These are phyloP conservation scores for Tortricodes alternella DNA, from an alignment of 2,888 invertebrate species.

Conservation along the genomic window DNA sequence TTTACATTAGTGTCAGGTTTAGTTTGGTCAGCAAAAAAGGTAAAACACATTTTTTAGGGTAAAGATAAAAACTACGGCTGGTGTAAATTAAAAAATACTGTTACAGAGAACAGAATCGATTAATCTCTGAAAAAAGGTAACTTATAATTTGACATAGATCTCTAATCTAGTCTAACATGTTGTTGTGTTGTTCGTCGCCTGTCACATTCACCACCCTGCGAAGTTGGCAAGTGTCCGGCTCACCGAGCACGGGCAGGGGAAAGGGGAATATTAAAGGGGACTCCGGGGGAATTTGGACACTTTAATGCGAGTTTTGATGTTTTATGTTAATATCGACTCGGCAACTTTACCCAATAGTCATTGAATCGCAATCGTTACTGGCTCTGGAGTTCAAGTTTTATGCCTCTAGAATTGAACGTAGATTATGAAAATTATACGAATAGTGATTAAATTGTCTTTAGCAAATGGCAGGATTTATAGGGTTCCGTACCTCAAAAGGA, in stretches of 20 bases:
- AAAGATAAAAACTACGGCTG: too few relatives aligned
- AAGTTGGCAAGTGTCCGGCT: conserved; percentile 42
- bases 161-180: too few relatives aligned
- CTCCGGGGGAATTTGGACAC: conserved; percentile 68
- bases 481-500: too few relatives aligned
- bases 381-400: conserved; percentile 1
- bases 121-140: too few relatives aligned
- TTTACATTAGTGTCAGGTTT: too few relatives aligned
- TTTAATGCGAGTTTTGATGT: conserved; percentile 82
- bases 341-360: conserved; percentile 66
- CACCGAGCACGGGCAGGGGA: conserved; percentile 55
- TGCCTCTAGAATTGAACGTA: neutral
- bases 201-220: conserved; percentile 41
- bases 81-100: too few relatives aligned
- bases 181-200: too few relatives aligned
- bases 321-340: conserved; percentile 75
- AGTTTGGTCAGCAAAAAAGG: too few relatives aligned
- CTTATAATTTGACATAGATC: too few relatives aligned
- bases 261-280: conserved; percentile 62
- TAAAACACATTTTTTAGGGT: too few relatives aligned
- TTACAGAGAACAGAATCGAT: too few relatives aligned
- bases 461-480: neutral
- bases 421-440: conserved; percentile 1
- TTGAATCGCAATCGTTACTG: conserved; percentile 48
- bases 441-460: neutral